Evolutionary conservation across 2,797 vertebrate species (phyloP).

Genomic region (Xiphorhynchus erythropygius): DNA sequence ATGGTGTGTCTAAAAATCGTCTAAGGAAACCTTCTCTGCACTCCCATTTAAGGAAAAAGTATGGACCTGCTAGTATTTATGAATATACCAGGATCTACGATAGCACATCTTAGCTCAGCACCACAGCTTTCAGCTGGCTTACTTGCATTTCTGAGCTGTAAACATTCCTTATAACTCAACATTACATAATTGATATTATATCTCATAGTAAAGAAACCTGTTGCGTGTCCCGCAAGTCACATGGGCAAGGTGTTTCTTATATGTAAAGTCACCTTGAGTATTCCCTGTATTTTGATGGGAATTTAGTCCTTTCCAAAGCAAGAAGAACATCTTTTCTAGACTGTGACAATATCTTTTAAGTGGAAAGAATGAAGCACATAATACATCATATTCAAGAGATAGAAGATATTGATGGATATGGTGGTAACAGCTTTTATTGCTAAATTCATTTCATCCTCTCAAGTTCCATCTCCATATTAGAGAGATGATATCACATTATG

Average conservation of each 20-base stretch:
- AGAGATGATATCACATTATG: not conserved
- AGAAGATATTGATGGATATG: not conserved
- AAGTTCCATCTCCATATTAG: not conserved
- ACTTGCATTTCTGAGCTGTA: not conserved
- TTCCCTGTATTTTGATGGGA: not conserved
- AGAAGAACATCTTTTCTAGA: not conserved
- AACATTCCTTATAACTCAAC: not conserved
- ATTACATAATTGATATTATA: not conserved
- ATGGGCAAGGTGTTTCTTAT: not conserved
- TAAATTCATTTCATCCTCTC: not conserved
- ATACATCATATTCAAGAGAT: not conserved
- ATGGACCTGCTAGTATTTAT: not conserved
- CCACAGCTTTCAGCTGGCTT: not conserved
- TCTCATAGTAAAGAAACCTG: not conserved
- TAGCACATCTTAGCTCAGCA: accelerated
- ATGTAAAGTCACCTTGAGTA: not conserved
- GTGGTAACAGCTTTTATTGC: not conserved
- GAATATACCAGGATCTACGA: not conserved
- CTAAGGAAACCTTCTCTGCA: not conserved
- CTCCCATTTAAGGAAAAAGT: not conserved
- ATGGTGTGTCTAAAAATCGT: not conserved
- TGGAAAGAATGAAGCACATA: not conserved
- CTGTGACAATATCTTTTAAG: not conserved
- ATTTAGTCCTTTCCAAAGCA: not conserved
- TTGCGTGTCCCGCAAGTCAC: not conserved